Percentiles rank a stretch among this genome's conserved stretches.
Evolutionary conservation across 2,888 invertebrate genomes (phyloP).

Genomic region (Eupithecia dodoneata): DNA sequence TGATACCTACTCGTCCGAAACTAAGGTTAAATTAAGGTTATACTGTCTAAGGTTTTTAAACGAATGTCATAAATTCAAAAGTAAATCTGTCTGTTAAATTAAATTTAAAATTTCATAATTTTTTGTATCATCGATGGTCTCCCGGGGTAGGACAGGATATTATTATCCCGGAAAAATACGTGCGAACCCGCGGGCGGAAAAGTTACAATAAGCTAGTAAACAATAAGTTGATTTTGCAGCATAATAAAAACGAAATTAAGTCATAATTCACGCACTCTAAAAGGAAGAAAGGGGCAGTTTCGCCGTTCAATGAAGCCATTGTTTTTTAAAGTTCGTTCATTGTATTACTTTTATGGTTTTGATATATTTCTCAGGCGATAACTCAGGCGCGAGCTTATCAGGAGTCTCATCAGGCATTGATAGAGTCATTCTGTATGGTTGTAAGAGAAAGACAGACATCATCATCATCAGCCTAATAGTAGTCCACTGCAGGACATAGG

Average conservation of each 20-base stretch:
- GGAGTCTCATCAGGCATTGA: conserved; percentile 26
- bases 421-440: conserved; percentile 28
- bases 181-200: no score
- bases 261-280: conserved; percentile 19
- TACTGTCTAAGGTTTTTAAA: no score
- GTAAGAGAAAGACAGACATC: conserved; percentile 3
- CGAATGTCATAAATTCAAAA: no score
- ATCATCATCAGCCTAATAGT: no score
- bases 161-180: background rate
- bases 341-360: conserved; percentile 41
- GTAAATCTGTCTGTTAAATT: no score
- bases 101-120: no score
- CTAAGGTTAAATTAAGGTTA: no score
- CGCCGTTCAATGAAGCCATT: conserved; percentile 22
- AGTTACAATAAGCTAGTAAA: background rate
- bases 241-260: conserved; percentile 25
- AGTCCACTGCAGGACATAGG: no score
- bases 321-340: conserved; percentile 29
- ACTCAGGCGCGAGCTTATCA: conserved; percentile 25
- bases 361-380: conserved; percentile 33
- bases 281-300: conserved; percentile 26
- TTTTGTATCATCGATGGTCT: no score
- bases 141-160: background rate
- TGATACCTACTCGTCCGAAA: background rate
- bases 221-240: background rate